Conservation (phyloP, 2,113 vertebrate genomes). For the Recurvirostra avosetta region DNA sequence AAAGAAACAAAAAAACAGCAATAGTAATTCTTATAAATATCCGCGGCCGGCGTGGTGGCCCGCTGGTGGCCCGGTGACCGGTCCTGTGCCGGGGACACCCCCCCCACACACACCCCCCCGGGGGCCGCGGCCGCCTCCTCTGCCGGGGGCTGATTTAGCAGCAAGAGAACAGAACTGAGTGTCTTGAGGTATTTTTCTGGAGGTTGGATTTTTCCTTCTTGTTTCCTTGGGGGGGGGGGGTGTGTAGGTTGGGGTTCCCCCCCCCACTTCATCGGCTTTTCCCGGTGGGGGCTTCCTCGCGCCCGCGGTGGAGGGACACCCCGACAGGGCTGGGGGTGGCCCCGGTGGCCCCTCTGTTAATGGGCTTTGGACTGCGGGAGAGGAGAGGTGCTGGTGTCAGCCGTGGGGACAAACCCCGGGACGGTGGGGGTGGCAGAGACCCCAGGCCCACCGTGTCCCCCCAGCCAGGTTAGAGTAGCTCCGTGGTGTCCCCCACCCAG, state of each 20-base stretch:
- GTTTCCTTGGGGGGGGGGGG: background rate
- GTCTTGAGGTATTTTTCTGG: slow-evolving; percentile 77
- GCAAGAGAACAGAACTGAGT: slow-evolving; percentile 72
- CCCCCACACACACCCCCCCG: too few species aligned
- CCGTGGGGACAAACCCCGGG: background rate
- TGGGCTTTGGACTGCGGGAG: slow-evolving; percentile 75
- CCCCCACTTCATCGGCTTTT: background rate
- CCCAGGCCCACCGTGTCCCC: background rate
- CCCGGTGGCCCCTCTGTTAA: slow-evolving; percentile 71
- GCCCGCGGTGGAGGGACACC: too few species aligned
- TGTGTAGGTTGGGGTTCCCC: too few species aligned
- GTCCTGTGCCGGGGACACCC: too few species aligned
- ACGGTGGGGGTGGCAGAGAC: background rate
- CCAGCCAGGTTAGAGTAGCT: background rate
- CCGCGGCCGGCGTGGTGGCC: background rate
- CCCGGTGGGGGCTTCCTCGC: background rate
- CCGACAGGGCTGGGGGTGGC: too few species aligned
- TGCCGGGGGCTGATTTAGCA: slow-evolving; percentile 60
- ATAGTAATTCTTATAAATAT: background rate
- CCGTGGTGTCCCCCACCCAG: background rate
- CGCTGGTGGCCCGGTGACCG: too few species aligned
- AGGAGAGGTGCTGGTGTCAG: background rate
- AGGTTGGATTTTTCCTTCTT: slow-evolving; percentile 32
- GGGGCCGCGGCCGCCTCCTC: background rate
- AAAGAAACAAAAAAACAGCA: too few species aligned